These are phyloP conservation scores for Cecropterus lyciades DNA, from an alignment of 1,140 invertebrate genomes.

Conservation along the genomic window DNA sequence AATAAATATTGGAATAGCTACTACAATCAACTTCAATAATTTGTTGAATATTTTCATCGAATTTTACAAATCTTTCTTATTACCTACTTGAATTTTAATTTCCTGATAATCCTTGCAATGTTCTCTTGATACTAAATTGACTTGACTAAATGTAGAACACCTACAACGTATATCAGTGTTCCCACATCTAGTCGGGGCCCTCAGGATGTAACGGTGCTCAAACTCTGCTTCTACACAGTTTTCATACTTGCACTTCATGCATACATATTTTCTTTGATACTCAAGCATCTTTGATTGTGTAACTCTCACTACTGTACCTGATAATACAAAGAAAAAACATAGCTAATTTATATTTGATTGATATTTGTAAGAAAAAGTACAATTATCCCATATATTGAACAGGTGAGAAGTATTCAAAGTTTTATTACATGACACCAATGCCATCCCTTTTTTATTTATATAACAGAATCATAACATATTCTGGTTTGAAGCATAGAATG, in stretches of 20 bases:
- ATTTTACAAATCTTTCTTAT: neutral
- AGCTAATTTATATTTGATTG: no score
- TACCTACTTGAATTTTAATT: constrained; percentile 91
- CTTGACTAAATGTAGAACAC: constrained; percentile 81
- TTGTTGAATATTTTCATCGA: no score
- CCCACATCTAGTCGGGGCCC: constrained; percentile 85
- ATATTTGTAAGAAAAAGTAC: no score
- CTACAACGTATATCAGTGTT: constrained; percentile 85
- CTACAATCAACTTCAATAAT: no score
- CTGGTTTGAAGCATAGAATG: no score
- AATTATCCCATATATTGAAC: no score
- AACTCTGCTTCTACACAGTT: constrained; percentile 88
- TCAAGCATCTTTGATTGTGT: constrained; percentile 91
- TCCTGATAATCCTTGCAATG: constrained; percentile 96
- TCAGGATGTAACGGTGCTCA: constrained; percentile 87
- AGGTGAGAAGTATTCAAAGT: no score
- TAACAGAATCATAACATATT: no score
- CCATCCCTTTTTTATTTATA: no score
- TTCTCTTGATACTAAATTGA: constrained; percentile 85
- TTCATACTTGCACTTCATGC: constrained; percentile 91
- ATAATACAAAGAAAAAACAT: no score
- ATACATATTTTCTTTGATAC: constrained; percentile 89
- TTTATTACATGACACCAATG: no score
- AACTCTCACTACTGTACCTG: constrained; percentile 91
- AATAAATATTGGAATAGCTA: no score